Conservation (phyloP, 2,797 vertebrate genomes). For the Babyrousa celebensis region DNA sequence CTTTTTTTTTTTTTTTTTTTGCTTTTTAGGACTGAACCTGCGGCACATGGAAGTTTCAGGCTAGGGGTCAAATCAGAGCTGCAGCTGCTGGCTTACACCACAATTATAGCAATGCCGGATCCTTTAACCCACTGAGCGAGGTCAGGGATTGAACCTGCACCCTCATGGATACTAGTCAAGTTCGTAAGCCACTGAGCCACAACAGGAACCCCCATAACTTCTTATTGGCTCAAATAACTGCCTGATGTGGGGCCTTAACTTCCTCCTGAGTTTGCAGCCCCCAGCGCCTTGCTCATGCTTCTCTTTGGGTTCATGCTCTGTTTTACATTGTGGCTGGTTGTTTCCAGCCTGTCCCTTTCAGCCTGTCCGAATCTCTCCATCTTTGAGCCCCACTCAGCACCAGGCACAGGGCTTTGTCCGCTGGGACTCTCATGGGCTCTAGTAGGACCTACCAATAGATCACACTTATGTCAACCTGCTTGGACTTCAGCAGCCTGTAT, state of each 20-base stretch:
- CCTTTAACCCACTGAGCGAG: no score
- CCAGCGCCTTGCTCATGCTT: not conserved
- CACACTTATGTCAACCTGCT: not conserved
- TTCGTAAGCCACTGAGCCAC: no score
- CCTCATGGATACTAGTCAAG: no score
- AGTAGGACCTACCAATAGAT: not conserved
- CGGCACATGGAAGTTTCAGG: no score
- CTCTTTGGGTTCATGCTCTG: not conserved
- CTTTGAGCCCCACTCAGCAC: not conserved
- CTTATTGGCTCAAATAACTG: not conserved
- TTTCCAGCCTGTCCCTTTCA: not conserved
- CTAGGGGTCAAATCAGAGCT: no score
- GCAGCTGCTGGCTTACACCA: no score
- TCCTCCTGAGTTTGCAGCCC: not conserved
- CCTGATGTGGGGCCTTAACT: no score
- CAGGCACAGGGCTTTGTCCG: not conserved
- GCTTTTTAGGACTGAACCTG: no score
- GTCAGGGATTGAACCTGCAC: no score
- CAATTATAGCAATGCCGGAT: no score
- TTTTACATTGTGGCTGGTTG: fast-evolving
- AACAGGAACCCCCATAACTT: not conserved
- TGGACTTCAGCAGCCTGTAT: fast-evolving
- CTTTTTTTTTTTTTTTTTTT: no score
- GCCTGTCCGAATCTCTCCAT: not conserved
- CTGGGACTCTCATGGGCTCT: not conserved